Evolutionary conservation across 2,797 vertebrate species (phyloP).

Genomic region (Lepus oiostolus): DNA sequence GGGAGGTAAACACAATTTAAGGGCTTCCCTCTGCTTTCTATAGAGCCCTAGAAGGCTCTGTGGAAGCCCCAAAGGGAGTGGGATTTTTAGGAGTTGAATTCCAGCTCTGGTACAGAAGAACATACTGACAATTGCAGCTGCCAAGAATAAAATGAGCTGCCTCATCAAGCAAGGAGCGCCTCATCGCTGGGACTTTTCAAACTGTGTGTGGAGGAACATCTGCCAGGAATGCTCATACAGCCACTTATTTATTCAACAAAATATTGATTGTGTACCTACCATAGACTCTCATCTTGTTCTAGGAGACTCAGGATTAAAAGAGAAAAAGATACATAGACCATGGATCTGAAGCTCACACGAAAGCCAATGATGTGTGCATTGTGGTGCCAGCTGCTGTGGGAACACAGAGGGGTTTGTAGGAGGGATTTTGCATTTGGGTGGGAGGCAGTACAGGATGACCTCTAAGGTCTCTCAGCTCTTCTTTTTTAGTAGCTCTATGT

Average conservation of each 20-base stretch:
- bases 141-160: neutral
- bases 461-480: constrained; percentile 10
- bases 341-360: neutral
- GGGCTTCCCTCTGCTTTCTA: neutral
- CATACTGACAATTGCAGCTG: neutral
- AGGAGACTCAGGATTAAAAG: neutral
- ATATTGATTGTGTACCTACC: neutral
- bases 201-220: neutral
- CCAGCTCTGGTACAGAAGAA: neutral
- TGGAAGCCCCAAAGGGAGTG: neutral
- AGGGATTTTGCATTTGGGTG: neutral
- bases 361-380: neutral
- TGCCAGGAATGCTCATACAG: neutral
- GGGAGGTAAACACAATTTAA: neutral
- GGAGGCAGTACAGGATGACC: neutral
- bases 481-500: constrained; percentile 7
- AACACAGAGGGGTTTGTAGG: neutral
- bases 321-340: neutral
- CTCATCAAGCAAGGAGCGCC: neutral
- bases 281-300: neutral
- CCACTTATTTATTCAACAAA: neutral
- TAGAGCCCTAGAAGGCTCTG: neutral
- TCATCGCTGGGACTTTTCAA: neutral
- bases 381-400: neutral
- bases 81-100: neutral